A percentile compares a stretch with the other conserved stretches of the same genome.
These are phyloP conservation scores for Drosophila mimetica DNA, from an alignment of 2,888 invertebrate genomes.

Conservation along the genomic window DNA sequence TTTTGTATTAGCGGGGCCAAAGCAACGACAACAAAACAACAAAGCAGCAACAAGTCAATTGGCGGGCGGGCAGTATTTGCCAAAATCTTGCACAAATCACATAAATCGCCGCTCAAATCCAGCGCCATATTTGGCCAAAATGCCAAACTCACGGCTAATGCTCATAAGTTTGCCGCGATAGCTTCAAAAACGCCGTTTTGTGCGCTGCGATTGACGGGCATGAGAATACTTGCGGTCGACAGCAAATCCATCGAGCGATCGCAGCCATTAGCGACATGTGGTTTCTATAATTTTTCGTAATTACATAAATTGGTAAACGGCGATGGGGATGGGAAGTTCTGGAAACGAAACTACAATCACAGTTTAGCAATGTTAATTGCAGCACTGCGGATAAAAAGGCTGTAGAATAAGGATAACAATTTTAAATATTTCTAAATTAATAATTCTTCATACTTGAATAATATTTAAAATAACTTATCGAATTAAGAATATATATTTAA, in stretches of 20 bases:
- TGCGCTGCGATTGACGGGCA: constrained; percentile 62
- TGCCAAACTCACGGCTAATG: constrained; percentile 76
- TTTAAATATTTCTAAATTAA: no score
- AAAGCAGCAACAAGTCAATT: constrained; percentile 52
- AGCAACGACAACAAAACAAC: constrained; percentile 14
- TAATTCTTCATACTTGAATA: no score
- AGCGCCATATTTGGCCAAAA: constrained; percentile 75
- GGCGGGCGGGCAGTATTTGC: constrained; percentile 62
- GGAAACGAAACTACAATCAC: constrained; percentile 34
- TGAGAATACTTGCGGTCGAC: constrained; percentile 70
- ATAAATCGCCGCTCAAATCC: constrained; percentile 74
- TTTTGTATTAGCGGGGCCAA: constrained; percentile 65
- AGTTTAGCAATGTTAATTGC: constrained; percentile 43
- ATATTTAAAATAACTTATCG: no score
- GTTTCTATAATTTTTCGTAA: constrained; percentile 50
- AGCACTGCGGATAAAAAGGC: constrained; percentile 14
- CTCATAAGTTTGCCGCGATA: constrained; percentile 64
- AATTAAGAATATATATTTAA: no score
- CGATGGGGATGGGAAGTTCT: constrained; percentile 50
- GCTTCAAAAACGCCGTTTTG: constrained; percentile 20
- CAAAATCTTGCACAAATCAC: constrained; percentile 76
- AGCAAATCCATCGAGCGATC: constrained; percentile 45
- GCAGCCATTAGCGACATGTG: constrained; percentile 56
- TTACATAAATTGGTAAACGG: constrained; percentile 56
- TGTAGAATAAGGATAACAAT: not conserved